Percentiles rank a stretch among this genome's conserved stretches.
phyloP scores from a whole-genome alignment of 2,888 invertebrate genomes.

The Endotricha flammealis region DNA sequence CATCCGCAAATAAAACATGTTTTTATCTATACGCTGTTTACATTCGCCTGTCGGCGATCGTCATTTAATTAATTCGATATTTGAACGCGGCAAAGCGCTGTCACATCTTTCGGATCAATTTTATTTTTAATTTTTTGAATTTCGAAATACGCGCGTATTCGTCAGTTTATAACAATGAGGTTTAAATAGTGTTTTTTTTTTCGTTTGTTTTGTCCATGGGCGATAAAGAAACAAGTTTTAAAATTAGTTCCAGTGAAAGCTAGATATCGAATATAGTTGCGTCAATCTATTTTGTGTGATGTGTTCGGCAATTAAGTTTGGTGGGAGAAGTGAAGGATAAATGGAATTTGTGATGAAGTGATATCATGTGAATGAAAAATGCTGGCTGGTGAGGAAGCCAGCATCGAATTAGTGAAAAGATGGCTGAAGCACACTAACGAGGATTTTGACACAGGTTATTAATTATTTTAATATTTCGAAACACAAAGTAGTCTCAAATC shows the following conservation, averaged over 20 bases:
- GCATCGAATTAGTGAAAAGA: slow-evolving; percentile 66
- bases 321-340: slow-evolving; percentile 18
- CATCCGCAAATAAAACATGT: slow-evolving; percentile 38
- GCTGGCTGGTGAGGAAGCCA: slow-evolving; percentile 70
- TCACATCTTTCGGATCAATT: slow-evolving; percentile 35
- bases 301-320: slow-evolving; percentile 9
- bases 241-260: slow-evolving; percentile 9
- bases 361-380: slow-evolving; percentile 52
- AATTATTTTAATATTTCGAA: too few relatives aligned
- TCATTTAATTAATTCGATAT: slow-evolving; percentile 71
- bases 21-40: slow-evolving; percentile 60
- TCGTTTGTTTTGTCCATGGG: not conserved
- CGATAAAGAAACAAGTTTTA: slow-evolving; percentile 8
- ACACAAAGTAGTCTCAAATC: too few relatives aligned
- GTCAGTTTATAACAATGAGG: slow-evolving; percentile 19
- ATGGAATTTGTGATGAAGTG: slow-evolving; percentile 30
- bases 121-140: slow-evolving; percentile 26
- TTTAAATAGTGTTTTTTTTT: slow-evolving; percentile 1
- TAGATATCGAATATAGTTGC: slow-evolving; percentile 1
- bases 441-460: slow-evolving; percentile 47
- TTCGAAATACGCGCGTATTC: slow-evolving; percentile 26
- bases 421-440: slow-evolving; percentile 64
- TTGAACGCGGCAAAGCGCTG: slow-evolving; percentile 57
- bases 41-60: slow-evolving; percentile 57
- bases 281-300: slow-evolving; percentile 3